phyloP scores from a whole-genome alignment of 2,797 vertebrate genomes.

The Gallinago solitaria region DNA sequence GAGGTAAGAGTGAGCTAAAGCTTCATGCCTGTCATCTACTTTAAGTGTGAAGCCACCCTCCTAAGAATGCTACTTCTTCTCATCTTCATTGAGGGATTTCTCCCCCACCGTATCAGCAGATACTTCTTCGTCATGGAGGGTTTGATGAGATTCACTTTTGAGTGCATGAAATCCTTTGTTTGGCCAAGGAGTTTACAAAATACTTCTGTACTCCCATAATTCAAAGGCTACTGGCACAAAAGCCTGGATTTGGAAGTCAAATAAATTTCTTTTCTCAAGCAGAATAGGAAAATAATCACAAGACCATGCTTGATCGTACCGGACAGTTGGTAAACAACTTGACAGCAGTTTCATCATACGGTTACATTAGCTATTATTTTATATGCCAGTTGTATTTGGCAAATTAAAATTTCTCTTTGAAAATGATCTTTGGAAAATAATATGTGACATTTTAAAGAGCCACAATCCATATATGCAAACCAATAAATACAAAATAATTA shows the following conservation, averaged over 20 bases:
- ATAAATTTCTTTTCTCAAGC: neutral
- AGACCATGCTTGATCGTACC: constrained; percentile 6
- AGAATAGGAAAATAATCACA: constrained; percentile 10
- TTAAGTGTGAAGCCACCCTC: neutral
- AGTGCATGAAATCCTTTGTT: neutral
- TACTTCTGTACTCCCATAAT: neutral
- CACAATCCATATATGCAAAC: neutral
- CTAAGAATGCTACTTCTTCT: neutral
- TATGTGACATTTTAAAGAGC: neutral
- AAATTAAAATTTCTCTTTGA: constrained; percentile 42
- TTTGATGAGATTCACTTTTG: neutral
- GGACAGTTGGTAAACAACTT: constrained; percentile 63
- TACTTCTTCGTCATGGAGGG: neutral
- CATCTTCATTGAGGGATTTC: neutral
- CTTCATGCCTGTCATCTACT: neutral
- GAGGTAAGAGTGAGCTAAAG: neutral
- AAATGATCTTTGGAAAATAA: constrained; percentile 52
- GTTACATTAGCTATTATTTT: constrained; percentile 29
- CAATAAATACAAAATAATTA: neutral
- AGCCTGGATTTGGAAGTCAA: constrained; percentile 29
- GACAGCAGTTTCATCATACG: constrained; percentile 40
- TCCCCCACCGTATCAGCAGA: neutral
- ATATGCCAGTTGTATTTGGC: constrained; percentile 27
- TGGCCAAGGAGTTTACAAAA: neutral
- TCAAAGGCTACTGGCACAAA: constrained; percentile 13